Percentiles rank a stretch among this genome's conserved stretches.
Conservation (phyloP, 2,797 vertebrate genomes). For the Characodon lateralis region DNA sequence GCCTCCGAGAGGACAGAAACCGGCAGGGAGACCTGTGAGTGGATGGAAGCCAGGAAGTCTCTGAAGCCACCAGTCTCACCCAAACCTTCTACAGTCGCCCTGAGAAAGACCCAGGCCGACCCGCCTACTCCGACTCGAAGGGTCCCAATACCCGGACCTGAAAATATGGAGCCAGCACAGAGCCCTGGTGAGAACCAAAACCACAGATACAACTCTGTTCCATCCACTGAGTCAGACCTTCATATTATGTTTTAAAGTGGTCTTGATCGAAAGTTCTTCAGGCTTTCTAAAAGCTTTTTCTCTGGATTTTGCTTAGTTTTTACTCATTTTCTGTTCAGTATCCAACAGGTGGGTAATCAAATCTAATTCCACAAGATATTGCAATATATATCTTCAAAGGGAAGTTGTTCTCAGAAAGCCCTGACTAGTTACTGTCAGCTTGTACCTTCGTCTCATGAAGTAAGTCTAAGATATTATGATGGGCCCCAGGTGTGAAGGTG, state of each 20-base stretch:
- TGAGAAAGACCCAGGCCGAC: slow-evolving; percentile 80
- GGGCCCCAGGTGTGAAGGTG: background rate
- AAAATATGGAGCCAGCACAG: slow-evolving; percentile 78
- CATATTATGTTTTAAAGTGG: background rate
- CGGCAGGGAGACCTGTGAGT: slow-evolving; percentile 70
- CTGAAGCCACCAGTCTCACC: slow-evolving; percentile 91
- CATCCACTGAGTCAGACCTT: background rate
- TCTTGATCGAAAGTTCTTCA: background rate
- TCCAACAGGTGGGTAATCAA: background rate
- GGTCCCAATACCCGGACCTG: slow-evolving; percentile 87
- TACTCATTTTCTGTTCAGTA: background rate
- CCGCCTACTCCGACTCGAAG: slow-evolving; percentile 87
- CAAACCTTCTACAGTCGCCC: slow-evolving; percentile 84
- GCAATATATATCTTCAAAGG: background rate
- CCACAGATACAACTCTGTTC: background rate
- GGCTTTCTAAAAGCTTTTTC: background rate
- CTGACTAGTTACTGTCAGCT: background rate
- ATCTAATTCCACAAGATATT: background rate
- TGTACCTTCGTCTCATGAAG: background rate
- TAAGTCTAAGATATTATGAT: background rate
- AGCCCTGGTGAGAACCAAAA: slow-evolving; percentile 81
- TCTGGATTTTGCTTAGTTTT: background rate
- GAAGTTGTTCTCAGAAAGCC: background rate
- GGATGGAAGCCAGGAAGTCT: slow-evolving; percentile 83
- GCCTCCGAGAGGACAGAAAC: slow-evolving; percentile 66